Conservation (phyloP, 2,113 vertebrate species). For the Tragelaphus buxtoni region DNA sequence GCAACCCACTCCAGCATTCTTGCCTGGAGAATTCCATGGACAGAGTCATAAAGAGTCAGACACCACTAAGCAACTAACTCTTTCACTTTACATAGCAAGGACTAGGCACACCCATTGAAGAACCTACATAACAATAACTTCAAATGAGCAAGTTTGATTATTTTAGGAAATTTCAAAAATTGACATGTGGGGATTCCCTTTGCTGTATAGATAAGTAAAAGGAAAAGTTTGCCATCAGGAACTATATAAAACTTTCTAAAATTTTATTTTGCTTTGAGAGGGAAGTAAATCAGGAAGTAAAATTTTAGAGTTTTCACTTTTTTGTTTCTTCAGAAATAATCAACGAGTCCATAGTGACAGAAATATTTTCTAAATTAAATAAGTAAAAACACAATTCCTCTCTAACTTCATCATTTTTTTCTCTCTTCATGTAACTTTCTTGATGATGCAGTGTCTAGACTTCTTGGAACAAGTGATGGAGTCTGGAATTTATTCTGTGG, state of each 20-base stretch:
- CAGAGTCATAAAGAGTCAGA: not conserved
- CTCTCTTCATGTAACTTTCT: conserved; percentile 62
- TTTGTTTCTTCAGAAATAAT: conserved; percentile 26
- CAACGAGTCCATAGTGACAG: conserved; percentile 14
- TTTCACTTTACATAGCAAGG: not conserved
- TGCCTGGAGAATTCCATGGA: not conserved
- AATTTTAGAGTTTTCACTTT: not conserved
- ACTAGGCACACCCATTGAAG: not conserved
- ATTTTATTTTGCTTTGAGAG: not conserved
- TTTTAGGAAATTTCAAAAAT: conserved; percentile 11
- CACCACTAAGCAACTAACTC: not conserved
- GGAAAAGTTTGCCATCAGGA: not conserved
- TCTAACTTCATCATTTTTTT: not conserved
- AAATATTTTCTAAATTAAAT: conserved; percentile 35
- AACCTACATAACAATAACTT: not conserved
- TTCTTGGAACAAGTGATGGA: conserved; percentile 70
- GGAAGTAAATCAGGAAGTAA: not conserved
- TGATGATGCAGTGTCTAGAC: conserved; percentile 81
- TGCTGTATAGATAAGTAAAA: not conserved
- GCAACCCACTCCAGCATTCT: not conserved
- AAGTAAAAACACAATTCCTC: conserved; percentile 10
- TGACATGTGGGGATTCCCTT: not conserved
- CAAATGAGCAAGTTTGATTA: not conserved
- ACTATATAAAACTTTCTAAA: not conserved
- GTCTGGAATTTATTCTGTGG: conserved; percentile 69